These are phyloP conservation scores for Phyto melanocephala DNA, from an alignment of 2,888 invertebrate genomes.

Conservation along the genomic window DNA sequence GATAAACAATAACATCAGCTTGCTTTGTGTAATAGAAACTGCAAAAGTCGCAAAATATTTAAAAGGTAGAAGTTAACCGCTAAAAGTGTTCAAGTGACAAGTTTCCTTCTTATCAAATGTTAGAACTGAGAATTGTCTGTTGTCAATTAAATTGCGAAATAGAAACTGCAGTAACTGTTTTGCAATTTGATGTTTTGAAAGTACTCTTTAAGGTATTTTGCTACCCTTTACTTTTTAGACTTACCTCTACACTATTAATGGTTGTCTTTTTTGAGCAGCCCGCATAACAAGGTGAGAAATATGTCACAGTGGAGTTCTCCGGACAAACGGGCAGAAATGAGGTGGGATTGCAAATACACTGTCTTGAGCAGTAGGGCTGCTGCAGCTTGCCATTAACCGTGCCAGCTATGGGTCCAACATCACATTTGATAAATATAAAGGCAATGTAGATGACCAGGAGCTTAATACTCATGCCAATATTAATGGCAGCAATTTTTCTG, in stretches of 20 bases:
- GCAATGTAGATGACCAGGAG: conserved; percentile 79
- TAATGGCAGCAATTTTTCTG: conserved; percentile 79
- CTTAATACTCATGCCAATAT: conserved; percentile 78
- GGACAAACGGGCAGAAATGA: conserved; percentile 84
- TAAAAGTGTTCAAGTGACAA: too few relatives aligned
- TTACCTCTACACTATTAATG: conserved; percentile 78
- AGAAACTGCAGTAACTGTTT: too few relatives aligned
- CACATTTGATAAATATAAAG: conserved; percentile 79
- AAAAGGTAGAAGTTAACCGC: too few relatives aligned
- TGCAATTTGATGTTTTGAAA: too few relatives aligned
- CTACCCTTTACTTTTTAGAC: conserved; percentile 14
- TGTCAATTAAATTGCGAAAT: too few relatives aligned
- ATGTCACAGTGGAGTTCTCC: conserved; percentile 80
- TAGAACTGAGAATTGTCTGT: too few relatives aligned
- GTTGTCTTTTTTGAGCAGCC: conserved; percentile 81
- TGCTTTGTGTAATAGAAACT: too few relatives aligned
- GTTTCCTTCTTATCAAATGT: too few relatives aligned
- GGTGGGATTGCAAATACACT: conserved; percentile 80
- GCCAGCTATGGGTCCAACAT: conserved; percentile 79
- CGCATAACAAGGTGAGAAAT: conserved; percentile 87
- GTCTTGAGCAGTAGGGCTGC: conserved; percentile 80
- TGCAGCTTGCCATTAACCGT: conserved; percentile 78
- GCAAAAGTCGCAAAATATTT: too few relatives aligned
- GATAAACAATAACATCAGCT: too few relatives aligned
- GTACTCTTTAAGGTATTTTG: too few relatives aligned